Conservation (phyloP, 2,797 vertebrate species). For the Tarsius wallacei region DNA sequence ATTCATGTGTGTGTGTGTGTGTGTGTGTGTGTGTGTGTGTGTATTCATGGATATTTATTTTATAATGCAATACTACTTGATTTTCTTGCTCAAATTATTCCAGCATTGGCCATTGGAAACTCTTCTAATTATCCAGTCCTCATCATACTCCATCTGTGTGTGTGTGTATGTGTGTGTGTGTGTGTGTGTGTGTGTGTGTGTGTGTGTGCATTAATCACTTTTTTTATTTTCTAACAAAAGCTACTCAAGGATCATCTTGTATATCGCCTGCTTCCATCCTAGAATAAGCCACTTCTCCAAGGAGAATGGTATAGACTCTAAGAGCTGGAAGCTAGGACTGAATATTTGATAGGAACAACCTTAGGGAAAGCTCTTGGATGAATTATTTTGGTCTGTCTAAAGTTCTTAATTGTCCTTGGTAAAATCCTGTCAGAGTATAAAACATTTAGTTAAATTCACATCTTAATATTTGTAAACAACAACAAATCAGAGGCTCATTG, state of each 20-base stretch:
- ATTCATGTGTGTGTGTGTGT: no score
- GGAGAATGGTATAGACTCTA: not conserved
- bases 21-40: no score
- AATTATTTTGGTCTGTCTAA: not conserved
- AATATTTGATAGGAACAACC: not conserved
- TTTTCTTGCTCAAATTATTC: not conserved
- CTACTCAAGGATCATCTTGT: not conserved
- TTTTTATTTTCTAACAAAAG: not conserved
- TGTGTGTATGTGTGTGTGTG: not conserved
- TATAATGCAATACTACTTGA: not conserved
- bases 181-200: not conserved
- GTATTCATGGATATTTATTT: not conserved
- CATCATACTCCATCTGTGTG: not conserved
- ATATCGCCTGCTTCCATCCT: not conserved
- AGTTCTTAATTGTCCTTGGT: not conserved
- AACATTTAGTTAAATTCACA: conserved; percentile 29
- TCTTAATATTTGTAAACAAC: not conserved
- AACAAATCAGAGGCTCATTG: not conserved
- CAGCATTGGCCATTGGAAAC: not conserved
- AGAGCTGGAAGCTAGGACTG: not conserved
- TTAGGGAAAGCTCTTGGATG: not conserved
- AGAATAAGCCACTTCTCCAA: not conserved
- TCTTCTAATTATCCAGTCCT: not conserved
- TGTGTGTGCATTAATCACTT: not conserved
- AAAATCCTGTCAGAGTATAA: not conserved